Evolutionary conservation across 2,888 invertebrate genomes (phyloP), one percentile per base, ranked within the genome.

Genomic region (Spodoptera picta): DNA sequence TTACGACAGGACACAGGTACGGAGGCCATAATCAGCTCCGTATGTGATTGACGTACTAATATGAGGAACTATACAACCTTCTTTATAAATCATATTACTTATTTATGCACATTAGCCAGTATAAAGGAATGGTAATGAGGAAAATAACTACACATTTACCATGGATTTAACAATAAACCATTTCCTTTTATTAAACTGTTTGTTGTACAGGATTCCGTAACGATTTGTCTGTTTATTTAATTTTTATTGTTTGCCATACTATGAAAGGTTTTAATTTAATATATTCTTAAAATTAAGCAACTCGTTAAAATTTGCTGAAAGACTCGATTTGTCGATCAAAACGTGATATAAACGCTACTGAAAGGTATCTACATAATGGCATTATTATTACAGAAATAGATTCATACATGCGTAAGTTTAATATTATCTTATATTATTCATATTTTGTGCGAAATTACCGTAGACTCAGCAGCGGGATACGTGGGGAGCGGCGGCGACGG

Each of bases 401-500:
- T 19, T 11, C 3, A 12, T 24, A 12, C 6, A 11, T n/a, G 14
- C 3, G 3, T 60, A 42, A 4, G 31, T 48, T 23, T 42, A 1
- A 10, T 36, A 31, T 11, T 1, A 45, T 49, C 12, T 36, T 43
- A 46, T 50, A 14, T 45, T 69, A 24, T 50, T 60, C 11, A 9
- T 63, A 53, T 31, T 66, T 54, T 54, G 24, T 58, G 24, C 14
- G 27, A 58, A 60, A 56, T 60, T 54, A 69, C 41, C 55, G 53
- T 52, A 60, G 51, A 47, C 59, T 65, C 49, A 55, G 70, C 48
- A 65, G 65, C 75, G 70, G 58, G 78, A 83, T 80, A 84, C 84
- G 86, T 86, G 84, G 82, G 80, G 74, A 69, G 73, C 75, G 68
- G 49, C 59, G 71, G 82, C 84, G 83, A 77, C 79, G 76, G 91